These are phyloP conservation scores for Cyclophora punctaria DNA, from an alignment of 2,888 invertebrate genomes.

Conservation along the genomic window DNA sequence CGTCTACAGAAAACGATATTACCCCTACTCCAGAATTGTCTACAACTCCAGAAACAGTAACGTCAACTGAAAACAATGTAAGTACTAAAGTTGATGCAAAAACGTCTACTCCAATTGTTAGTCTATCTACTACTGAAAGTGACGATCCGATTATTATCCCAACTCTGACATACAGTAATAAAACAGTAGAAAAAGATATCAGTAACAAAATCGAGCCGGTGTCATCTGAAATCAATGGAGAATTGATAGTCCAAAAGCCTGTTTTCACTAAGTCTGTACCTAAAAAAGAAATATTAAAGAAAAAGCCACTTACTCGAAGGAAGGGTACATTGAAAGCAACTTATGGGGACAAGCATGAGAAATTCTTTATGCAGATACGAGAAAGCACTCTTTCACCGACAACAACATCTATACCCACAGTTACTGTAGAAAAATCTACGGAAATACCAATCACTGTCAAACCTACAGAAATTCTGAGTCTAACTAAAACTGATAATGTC, in stretches of 20 bases:
- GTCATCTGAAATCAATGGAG: constrained; percentile 38
- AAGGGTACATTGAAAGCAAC: constrained; percentile 70
- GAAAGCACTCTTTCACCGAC: background rate
- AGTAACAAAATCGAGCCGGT: constrained; percentile 48
- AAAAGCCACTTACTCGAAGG: constrained; percentile 55
- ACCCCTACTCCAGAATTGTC: constrained; percentile 6
- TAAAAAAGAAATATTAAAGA: constrained; percentile 51
- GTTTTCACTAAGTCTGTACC: constrained; percentile 27
- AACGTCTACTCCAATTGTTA: constrained; percentile 5
- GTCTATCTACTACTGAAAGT: constrained; percentile 11
- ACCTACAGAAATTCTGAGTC: no score
- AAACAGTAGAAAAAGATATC: constrained; percentile 29
- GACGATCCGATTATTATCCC: constrained; percentile 53
- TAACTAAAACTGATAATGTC: no score
- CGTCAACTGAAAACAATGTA: constrained; percentile 5
- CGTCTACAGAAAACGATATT: constrained; percentile 6
- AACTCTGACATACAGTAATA: constrained; percentile 36
- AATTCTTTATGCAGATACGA: constrained; percentile 40
- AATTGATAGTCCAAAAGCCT: constrained; percentile 51
- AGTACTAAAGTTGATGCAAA: constrained; percentile 11
- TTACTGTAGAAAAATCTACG: constrained; percentile 1
- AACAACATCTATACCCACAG: background rate
- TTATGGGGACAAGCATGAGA: constrained; percentile 66
- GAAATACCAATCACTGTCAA: background rate
- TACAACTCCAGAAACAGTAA: constrained; percentile 4